Conservation (phyloP, 2,113 vertebrate species). For the Chauna torquata region DNA sequence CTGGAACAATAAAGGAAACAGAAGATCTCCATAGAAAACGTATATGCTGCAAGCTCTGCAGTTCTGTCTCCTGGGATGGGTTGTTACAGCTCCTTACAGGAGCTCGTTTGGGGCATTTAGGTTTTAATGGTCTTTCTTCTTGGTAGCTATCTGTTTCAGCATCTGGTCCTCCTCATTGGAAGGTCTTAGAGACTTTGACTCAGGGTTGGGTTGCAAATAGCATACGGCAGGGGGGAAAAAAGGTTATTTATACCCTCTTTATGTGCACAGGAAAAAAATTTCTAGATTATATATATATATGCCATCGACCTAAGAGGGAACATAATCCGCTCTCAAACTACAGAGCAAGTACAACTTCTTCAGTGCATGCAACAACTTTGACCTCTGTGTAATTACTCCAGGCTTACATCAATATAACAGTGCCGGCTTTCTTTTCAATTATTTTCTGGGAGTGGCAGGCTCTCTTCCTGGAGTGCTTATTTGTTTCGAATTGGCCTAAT, state of each 20-base stretch:
- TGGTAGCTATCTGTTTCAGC: not conserved
- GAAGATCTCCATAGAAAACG: not conserved
- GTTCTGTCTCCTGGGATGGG: not conserved
- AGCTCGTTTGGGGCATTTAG: not conserved
- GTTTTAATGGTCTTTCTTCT: not conserved
- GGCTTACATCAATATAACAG: slow-evolving; percentile 17
- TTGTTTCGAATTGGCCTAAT: slow-evolving; percentile 35
- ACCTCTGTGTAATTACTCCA: not conserved
- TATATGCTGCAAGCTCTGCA: not conserved
- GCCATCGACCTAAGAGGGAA: not conserved
- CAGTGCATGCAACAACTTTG: not conserved
- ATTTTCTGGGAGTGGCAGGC: slow-evolving; percentile 31
- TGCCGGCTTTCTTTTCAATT: not conserved
- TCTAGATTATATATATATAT: not conserved
- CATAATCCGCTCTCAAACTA: not conserved
- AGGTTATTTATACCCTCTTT: not conserved
- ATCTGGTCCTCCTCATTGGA: not conserved
- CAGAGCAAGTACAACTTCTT: not conserved
- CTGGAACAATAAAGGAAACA: not conserved
- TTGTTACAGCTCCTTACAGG: not conserved
- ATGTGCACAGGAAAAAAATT: not conserved
- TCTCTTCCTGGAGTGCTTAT: not conserved
- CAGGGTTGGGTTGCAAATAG: not conserved
- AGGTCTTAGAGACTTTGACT: not conserved
- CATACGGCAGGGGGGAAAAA: not conserved